phyloP scores from a whole-genome alignment of 2,113 vertebrate species.

The Xiphophorus hellerii region DNA sequence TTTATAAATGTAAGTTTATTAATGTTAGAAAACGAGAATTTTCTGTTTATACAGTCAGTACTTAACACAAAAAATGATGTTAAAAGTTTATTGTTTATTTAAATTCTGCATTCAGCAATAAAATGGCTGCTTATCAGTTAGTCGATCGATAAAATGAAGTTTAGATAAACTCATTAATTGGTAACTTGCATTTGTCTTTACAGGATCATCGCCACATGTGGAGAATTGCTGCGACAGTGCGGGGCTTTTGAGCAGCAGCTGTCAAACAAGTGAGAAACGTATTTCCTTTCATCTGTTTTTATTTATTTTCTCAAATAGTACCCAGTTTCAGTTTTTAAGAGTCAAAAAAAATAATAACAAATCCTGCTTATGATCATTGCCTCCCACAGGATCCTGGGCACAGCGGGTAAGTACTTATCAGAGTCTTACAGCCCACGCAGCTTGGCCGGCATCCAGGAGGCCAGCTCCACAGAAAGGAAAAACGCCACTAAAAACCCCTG shows the following conservation, averaged over 20 bases:
- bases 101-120: too few relatives aligned
- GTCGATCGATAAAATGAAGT: too few relatives aligned
- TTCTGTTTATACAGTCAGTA: too few relatives aligned
- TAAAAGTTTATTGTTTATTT: too few relatives aligned
- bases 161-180: too few relatives aligned
- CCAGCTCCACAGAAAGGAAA: conserved; percentile 84
- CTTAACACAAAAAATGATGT: too few relatives aligned
- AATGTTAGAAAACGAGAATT: too few relatives aligned
- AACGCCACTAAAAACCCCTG: conserved; percentile 89
- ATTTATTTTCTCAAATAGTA: background rate
- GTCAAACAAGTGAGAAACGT: conserved; percentile 72
- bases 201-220: conserved; percentile 82
- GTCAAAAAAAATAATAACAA: too few relatives aligned
- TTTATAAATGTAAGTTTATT: too few relatives aligned
- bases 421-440: conserved; percentile 95
- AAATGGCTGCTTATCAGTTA: too few relatives aligned
- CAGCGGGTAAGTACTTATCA: conserved; percentile 90
- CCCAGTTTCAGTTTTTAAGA: conserved; percentile 1
- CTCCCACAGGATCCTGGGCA: conserved; percentile 86
- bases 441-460: conserved; percentile 89
- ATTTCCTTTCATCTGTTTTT: background rate
- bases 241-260: conserved; percentile 82
- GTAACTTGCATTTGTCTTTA: background rate
- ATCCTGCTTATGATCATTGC: background rate
- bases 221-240: conserved; percentile 79